Percentiles rank a stretch among this genome's conserved stretches.
Evolutionary conservation across 2,113 vertebrate species (phyloP).

Genomic region (Hepsetus odoe): DNA sequence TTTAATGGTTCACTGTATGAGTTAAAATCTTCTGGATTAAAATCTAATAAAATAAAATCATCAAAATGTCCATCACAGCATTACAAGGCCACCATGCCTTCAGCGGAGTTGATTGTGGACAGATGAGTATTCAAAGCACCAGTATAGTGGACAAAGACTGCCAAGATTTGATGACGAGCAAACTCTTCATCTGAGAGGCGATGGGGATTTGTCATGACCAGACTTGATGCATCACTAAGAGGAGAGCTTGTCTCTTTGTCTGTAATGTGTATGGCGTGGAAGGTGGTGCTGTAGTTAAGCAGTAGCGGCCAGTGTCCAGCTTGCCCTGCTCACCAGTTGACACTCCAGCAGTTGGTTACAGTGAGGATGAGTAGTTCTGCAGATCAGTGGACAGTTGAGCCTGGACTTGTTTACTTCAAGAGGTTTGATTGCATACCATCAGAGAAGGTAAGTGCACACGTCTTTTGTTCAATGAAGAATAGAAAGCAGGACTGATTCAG

Average conservation of each 20-base stretch:
- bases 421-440: conserved; percentile 96
- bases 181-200: conserved; percentile 3
- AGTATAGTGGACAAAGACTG: not conserved
- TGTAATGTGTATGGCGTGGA: conserved; percentile 52
- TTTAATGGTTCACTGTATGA: too few species aligned
- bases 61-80: too few species aligned
- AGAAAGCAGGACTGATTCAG: conserved; percentile 60
- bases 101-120: too few species aligned
- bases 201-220: conserved; percentile 16
- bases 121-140: not conserved
- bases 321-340: conserved; percentile 83
- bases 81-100: too few species aligned
- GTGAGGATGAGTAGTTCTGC: conserved; percentile 99
- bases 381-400: conserved; percentile 99
- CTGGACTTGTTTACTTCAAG: conserved; percentile 98
- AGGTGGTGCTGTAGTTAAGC: conserved; percentile 61
- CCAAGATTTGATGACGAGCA: not conserved
- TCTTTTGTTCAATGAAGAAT: conserved; percentile 77
- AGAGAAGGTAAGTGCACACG: conserved; percentile 90
- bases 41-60: too few species aligned
- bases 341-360: conserved; percentile 97
- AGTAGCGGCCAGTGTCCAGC: conserved; percentile 75
- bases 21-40: too few species aligned
- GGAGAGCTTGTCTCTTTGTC: conserved; percentile 66
- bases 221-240: conserved; percentile 36